A percentile compares a stretch with the other conserved stretches of the same genome.
Conservation (phyloP, 2,113 vertebrate genomes). For the Psilopsiagon aymara region DNA sequence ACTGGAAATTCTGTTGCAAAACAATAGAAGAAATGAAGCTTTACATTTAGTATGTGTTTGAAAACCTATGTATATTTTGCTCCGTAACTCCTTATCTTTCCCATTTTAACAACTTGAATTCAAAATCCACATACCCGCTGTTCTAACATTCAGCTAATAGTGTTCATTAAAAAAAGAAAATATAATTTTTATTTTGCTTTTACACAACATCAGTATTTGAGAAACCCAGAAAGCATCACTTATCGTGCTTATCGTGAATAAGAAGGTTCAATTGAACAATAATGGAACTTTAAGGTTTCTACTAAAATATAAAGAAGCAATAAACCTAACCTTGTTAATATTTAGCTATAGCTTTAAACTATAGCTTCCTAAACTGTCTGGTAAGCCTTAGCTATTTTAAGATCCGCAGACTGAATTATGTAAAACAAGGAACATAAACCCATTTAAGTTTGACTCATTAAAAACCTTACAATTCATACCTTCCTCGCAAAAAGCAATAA, state of each 20-base stretch:
- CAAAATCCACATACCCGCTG: neutral
- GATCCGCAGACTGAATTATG: neutral
- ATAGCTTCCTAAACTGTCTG: neutral
- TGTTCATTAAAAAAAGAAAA: neutral
- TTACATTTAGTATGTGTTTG: neutral
- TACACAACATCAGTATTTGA: neutral
- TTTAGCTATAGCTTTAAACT: neutral
- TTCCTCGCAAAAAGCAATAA: neutral
- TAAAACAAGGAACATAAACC: neutral
- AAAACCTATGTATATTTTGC: neutral
- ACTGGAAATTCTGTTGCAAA: neutral
- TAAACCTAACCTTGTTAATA: neutral
- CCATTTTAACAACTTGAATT: neutral
- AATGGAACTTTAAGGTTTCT: neutral
- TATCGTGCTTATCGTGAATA: neutral
- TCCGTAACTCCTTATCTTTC: neutral
- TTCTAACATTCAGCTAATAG: neutral
- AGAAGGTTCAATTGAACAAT: neutral
- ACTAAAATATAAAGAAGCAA: neutral
- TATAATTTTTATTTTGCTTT: neutral
- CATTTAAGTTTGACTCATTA: neutral
- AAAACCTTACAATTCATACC: neutral
- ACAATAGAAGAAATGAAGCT: neutral
- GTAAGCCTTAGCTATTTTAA: neutral
- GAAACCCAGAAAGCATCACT: neutral